Conservation (phyloP, 2,797 vertebrate genomes). For the Chanos chanos region DNA sequence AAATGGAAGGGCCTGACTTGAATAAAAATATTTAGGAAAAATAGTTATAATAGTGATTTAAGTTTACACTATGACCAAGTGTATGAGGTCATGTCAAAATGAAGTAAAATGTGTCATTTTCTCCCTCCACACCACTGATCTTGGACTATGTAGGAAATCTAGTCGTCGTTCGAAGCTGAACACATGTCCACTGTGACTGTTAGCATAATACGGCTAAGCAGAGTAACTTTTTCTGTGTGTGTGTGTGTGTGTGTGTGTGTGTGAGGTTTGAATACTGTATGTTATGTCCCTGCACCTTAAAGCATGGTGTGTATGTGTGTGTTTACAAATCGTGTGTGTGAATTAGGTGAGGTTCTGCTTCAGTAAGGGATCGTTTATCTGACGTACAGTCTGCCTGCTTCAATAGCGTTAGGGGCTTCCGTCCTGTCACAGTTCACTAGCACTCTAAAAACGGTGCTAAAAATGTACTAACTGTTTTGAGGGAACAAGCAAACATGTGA, state of each 20-base stretch:
- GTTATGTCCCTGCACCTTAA: slow-evolving; percentile 35
- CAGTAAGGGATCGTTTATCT: slow-evolving; percentile 28
- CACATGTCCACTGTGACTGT: slow-evolving; percentile 10
- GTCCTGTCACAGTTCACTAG: slow-evolving; percentile 57
- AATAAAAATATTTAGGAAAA: background rate
- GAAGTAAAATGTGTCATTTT: background rate
- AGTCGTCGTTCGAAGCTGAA: background rate
- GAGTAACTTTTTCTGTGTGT: slow-evolving; percentile 41
- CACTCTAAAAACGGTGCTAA: slow-evolving; percentile 64
- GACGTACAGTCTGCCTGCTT: slow-evolving; percentile 29
- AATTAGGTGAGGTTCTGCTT: slow-evolving; percentile 37
- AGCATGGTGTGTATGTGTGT: slow-evolving; percentile 33
- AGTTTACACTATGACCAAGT: slow-evolving; percentile 14
- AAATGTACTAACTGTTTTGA: slow-evolving; percentile 31
- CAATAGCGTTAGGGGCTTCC: slow-evolving; percentile 52
- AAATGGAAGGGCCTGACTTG: too few relatives aligned
- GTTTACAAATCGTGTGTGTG: slow-evolving; percentile 22
- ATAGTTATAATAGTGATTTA: background rate
- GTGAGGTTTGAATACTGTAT: slow-evolving; percentile 35
- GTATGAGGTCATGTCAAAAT: slow-evolving; percentile 5
- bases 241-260: too few relatives aligned
- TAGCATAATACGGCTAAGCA: slow-evolving; percentile 27
- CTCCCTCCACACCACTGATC: too few relatives aligned
- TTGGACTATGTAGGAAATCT: too few relatives aligned
- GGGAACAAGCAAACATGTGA: slow-evolving; percentile 32